phyloP scores from a whole-genome alignment of 2,888 invertebrate species.

The Lissonota sp. region DNA sequence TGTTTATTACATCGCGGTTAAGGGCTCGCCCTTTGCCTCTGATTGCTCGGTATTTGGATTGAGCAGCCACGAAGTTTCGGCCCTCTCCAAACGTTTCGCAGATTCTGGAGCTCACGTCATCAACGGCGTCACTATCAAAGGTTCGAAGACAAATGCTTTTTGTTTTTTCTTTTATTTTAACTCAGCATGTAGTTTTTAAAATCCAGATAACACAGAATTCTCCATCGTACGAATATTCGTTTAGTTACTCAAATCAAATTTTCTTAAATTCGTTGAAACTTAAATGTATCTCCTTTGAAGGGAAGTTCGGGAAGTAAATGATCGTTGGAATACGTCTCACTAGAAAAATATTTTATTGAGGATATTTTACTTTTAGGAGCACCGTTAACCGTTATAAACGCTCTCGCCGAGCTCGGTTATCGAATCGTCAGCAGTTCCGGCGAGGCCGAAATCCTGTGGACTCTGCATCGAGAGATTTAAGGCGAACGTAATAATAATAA shows the following conservation, averaged over 20 bases:
- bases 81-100: constrained; percentile 89
- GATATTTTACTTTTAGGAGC: constrained; percentile 83
- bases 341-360: too few relatives aligned
- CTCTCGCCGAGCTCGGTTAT: constrained; percentile 91
- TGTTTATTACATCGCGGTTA: constrained; percentile 91
- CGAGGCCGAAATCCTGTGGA: constrained; percentile 93
- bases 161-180: too few relatives aligned
- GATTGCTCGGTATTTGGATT: constrained; percentile 92
- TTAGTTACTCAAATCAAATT: neutral
- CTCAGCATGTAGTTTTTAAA: too few relatives aligned
- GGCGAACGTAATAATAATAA: constrained; percentile 37
- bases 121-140: constrained; percentile 90
- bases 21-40: constrained; percentile 90
- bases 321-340: too few relatives aligned
- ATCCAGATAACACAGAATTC: too few relatives aligned
- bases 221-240: too few relatives aligned
- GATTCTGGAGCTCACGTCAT: constrained; percentile 87
- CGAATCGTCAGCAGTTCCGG: constrained; percentile 91
- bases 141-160: constrained; percentile 72
- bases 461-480: constrained; percentile 91
- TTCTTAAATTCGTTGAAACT: constrained; percentile 7
- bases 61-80: constrained; percentile 88
- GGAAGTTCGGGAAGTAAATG: neutral
- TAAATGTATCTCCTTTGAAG: neutral
- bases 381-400: constrained; percentile 90